Percentiles rank a stretch among this genome's conserved stretches.
phyloP scores from a whole-genome alignment of 64 coral and sea anemone genomes.

The Montipora sp. region DNA sequence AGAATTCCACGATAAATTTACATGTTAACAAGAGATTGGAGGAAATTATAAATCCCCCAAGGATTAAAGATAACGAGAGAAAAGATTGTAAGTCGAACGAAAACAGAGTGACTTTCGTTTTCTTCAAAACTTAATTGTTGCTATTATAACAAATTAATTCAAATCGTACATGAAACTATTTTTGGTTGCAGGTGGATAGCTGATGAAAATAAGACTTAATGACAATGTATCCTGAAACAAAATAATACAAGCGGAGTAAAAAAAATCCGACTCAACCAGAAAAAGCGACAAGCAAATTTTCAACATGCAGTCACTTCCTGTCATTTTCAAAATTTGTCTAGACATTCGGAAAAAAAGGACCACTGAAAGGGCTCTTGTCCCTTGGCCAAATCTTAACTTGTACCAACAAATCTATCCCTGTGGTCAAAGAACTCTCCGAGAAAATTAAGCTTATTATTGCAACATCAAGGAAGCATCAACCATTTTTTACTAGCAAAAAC shows the following conservation, averaged over 20 bases:
- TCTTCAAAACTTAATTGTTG: constrained; percentile 10
- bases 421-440: constrained; percentile 7
- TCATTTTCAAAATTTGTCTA: constrained; percentile 6
- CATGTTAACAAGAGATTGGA: neutral
- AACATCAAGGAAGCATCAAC: neutral
- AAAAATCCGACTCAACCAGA: neutral
- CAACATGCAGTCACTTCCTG: neutral
- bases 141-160: constrained; percentile 38
- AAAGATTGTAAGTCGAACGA: neutral
- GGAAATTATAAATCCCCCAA: neutral
- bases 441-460: neutral
- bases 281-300: neutral
- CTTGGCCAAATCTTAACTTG: constrained; percentile 7
- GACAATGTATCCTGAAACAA: neutral
- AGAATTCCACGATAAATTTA: neutral
- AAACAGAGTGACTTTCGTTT: neutral
- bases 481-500: constrained; percentile 37
- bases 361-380: neutral
- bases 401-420: constrained; percentile 16
- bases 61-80: neutral
- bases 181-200: neutral
- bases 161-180: constrained; percentile 3
- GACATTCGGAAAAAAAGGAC: constrained; percentile 1
- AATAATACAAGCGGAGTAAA: too few species aligned
- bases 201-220: neutral